Conservation (phyloP, 1,140 invertebrate species). For the Rhysida immarginata region DNA sequence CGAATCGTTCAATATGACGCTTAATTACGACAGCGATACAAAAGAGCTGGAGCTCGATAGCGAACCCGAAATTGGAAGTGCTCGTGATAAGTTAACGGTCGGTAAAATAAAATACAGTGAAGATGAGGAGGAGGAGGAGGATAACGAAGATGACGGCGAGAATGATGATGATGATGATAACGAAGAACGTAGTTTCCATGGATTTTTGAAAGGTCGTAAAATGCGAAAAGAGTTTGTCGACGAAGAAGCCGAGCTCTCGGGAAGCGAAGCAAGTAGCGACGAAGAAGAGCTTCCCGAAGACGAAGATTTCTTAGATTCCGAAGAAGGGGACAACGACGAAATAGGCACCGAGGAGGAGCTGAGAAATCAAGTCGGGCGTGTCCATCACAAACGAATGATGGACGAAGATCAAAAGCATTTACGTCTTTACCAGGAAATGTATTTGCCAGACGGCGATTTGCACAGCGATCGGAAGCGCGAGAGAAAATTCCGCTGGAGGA, state of each 20-base stretch:
- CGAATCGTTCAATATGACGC: too few species aligned
- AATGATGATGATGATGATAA: conserved; percentile 66
- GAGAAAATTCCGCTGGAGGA: conserved; percentile 64
- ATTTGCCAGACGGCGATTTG: conserved; percentile 74
- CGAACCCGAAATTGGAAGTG: background rate
- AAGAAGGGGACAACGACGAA: conserved; percentile 54
- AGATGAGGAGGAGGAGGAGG: conserved; percentile 26
- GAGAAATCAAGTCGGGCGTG: conserved; percentile 31
- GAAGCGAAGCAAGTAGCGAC: conserved; percentile 58
- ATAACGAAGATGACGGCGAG: conserved; percentile 24
- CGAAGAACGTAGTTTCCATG: conserved; percentile 29
- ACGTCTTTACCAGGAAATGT: conserved; percentile 55
- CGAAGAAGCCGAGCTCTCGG: conserved; percentile 69
- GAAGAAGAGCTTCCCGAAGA: conserved; percentile 17
- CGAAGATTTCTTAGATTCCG: conserved; percentile 41
- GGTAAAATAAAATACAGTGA: conserved; percentile 30
- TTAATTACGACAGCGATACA: too few species aligned
- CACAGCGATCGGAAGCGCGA: conserved; percentile 50
- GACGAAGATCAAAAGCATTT: conserved; percentile 69
- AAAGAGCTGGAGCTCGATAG: too few species aligned
- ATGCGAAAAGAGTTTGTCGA: conserved; percentile 51
- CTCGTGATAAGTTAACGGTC: conserved; percentile 1
- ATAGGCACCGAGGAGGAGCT: conserved; percentile 25
- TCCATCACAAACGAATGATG: conserved; percentile 45
- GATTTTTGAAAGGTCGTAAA: conserved; percentile 12